Evolutionary conservation across 2,888 invertebrate genomes (phyloP).

Genomic region (Microplitis deprimator): DNA sequence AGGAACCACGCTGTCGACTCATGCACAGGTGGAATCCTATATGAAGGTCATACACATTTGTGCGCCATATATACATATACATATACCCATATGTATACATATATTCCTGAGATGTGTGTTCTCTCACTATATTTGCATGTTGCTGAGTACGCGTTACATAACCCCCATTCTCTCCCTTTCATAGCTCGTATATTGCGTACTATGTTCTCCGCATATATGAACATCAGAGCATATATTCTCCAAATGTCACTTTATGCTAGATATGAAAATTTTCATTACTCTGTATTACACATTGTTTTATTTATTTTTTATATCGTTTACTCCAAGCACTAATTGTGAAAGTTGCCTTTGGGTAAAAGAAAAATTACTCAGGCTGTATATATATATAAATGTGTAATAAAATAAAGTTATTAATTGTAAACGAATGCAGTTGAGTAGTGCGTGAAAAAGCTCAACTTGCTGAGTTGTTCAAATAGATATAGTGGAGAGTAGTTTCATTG

Average conservation of each 20-base stretch:
- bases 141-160: constrained; percentile 8
- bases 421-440: too few species aligned
- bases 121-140: background rate
- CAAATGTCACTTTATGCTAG: background rate
- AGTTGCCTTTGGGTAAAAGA: too few species aligned
- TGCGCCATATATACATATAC: constrained; percentile 3
- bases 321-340: background rate
- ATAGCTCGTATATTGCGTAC: constrained; percentile 25
- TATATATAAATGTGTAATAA: too few species aligned
- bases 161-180: background rate
- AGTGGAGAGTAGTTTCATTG: too few species aligned
- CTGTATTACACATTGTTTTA: background rate
- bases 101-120: background rate
- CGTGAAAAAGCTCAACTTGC: too few species aligned
- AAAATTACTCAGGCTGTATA: too few species aligned
- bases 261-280: constrained; percentile 1
- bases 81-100: constrained; percentile 12
- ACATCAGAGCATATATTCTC: constrained; percentile 18
- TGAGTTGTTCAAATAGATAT: too few species aligned
- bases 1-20: constrained; percentile 45
- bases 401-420: too few species aligned
- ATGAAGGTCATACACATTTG: constrained; percentile 2
- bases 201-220: constrained; percentile 9
- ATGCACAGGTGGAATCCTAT: constrained; percentile 26
- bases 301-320: background rate